Evolutionary conservation across 2,797 vertebrate genomes (phyloP).

Genomic region (Melanotaenia maccullochi): DNA sequence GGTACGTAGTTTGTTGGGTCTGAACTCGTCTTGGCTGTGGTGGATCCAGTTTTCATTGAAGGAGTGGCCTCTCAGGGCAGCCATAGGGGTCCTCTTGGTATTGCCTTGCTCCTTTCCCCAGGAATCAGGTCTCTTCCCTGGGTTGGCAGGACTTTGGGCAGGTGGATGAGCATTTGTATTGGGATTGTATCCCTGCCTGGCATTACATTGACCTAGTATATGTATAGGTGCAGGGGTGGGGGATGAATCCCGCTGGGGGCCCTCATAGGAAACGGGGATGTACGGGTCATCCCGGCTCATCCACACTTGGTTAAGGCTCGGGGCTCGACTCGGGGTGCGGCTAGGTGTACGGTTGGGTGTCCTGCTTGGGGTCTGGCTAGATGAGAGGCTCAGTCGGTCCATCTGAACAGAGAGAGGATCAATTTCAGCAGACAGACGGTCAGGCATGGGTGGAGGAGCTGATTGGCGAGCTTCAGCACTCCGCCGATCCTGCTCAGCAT

Average conservation of each 20-base stretch:
- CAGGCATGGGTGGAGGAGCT: constrained; percentile 86
- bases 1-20: constrained; percentile 91
- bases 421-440: constrained; percentile 89
- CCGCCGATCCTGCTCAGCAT: constrained; percentile 82
- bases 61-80: constrained; percentile 90
- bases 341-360: constrained; percentile 83
- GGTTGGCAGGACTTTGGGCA: constrained; percentile 74
- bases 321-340: constrained; percentile 89
- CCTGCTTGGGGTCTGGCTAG: constrained; percentile 83
- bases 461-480: constrained; percentile 81
- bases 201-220: constrained; percentile 92
- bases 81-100: constrained; percentile 90
- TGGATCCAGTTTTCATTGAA: constrained; percentile 94
- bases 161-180: constrained; percentile 82
- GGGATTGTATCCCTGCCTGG: constrained; percentile 89
- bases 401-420: constrained; percentile 94
- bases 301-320: constrained; percentile 94
- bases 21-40: constrained; percentile 93
- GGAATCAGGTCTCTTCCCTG: constrained; percentile 85
- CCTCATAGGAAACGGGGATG: constrained; percentile 85
- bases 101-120: constrained; percentile 93
- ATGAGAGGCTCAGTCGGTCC: constrained; percentile 90
- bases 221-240: constrained; percentile 84
- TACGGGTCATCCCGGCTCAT: constrained; percentile 94
- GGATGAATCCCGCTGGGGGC: constrained; percentile 79